These are phyloP conservation scores for Hybos culiciformis DNA, from an alignment of 2,888 invertebrate genomes.

Conservation along the genomic window DNA sequence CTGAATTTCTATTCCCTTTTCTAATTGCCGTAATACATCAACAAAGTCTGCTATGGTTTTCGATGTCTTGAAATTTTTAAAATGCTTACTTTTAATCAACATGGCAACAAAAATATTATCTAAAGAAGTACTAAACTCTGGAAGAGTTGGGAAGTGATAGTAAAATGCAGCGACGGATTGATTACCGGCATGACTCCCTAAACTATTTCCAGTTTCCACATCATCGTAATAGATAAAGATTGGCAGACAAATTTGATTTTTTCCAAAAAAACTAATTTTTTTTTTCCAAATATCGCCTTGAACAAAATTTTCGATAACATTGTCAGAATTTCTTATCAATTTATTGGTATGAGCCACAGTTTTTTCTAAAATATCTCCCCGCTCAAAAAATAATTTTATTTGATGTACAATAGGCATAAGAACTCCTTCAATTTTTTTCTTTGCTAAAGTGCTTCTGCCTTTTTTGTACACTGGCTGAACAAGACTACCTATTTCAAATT, in stretches of 20 bases:
- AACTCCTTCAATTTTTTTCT: constrained; percentile 7
- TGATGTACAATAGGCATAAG: constrained; percentile 10
- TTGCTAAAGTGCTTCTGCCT: constrained; percentile 4
- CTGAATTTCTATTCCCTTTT: constrained; percentile 8
- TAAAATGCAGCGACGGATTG: constrained; percentile 11
- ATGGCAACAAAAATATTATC: constrained; percentile 7
- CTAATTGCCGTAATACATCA: constrained; percentile 5
- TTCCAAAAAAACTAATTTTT: background rate
- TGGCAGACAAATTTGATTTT: constrained; percentile 2
- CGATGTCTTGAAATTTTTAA: constrained; percentile 7
- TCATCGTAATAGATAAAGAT: constrained; percentile 4
- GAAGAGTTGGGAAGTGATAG: constrained; percentile 9
- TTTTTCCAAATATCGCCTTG: constrained; percentile 6
- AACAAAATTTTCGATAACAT: constrained; percentile 6
- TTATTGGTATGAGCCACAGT: background rate
- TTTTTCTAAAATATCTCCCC: constrained; percentile 5
- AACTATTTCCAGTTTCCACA: constrained; percentile 7
- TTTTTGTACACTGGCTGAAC: constrained; percentile 6
- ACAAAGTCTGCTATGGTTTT: constrained; percentile 6
- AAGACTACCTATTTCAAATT: constrained; percentile 5
- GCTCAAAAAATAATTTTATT: constrained; percentile 9
- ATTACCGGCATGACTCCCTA: constrained; percentile 9
- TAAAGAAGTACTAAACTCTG: constrained; percentile 7
- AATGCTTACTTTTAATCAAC: constrained; percentile 8
- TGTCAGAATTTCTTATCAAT: background rate